Evolutionary conservation across 2,113 vertebrate species (phyloP).

Genomic region (Podarcis cretensis): DNA sequence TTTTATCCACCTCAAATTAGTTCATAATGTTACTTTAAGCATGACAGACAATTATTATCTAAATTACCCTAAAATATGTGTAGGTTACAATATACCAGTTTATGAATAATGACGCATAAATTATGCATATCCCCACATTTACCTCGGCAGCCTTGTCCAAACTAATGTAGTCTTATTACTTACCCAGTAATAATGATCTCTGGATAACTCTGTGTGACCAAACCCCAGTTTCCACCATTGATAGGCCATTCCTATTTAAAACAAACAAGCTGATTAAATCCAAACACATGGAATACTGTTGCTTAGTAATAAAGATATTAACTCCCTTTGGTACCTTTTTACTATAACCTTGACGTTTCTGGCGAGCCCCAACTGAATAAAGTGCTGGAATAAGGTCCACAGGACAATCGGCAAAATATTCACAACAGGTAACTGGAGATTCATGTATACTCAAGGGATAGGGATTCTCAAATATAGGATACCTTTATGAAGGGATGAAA

Average conservation of each 20-base stretch:
- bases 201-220: slow-evolving; percentile 96
- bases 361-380: slow-evolving; percentile 95
- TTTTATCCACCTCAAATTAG: background rate
- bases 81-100: background rate
- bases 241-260: slow-evolving; percentile 94
- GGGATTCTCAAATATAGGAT: slow-evolving; percentile 99
- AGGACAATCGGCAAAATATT: slow-evolving; percentile 97
- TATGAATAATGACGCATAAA: background rate
- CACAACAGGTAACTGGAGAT: slow-evolving; percentile 98
- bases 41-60: background rate
- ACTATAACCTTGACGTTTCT: slow-evolving; percentile 99
- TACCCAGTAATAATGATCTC: slow-evolving; percentile 99
- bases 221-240: slow-evolving; percentile 98
- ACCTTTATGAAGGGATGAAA: slow-evolving; percentile 77
- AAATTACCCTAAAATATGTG: background rate
- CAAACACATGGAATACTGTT: slow-evolving; percentile 18
- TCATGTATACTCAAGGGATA: slow-evolving; percentile 98
- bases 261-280: slow-evolving; percentile 50
- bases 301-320: background rate
- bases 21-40: background rate
- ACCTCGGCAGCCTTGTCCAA: slow-evolving; percentile 6
- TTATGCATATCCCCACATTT: background rate
- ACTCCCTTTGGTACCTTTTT: slow-evolving; percentile 86
- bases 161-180: slow-evolving; percentile 61
- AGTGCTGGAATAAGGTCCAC: slow-evolving; percentile 98